phyloP scores from a whole-genome alignment of 2,113 vertebrate genomes.

The Canis aureus region DNA sequence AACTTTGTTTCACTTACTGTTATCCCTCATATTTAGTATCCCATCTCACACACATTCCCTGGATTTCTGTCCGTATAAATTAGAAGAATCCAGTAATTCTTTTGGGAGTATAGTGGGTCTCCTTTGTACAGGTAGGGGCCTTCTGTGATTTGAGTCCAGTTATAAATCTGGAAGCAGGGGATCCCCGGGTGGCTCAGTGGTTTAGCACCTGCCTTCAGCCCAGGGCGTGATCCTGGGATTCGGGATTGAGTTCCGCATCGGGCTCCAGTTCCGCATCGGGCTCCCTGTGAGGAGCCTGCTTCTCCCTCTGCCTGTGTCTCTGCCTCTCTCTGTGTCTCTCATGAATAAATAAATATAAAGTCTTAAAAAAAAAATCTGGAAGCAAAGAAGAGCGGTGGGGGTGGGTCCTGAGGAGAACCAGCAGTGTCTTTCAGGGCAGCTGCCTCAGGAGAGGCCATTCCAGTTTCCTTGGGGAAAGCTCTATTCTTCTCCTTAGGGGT shows the following conservation, averaged over 20 bases:
- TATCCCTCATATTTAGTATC: background rate
- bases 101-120: background rate
- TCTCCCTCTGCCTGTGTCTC: too few species aligned
- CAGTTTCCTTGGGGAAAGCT: background rate
- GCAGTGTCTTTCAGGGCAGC: background rate
- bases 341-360: too few species aligned
- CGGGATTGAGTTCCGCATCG: too few species aligned
- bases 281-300: too few species aligned
- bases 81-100: background rate
- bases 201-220: too few species aligned
- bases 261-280: too few species aligned
- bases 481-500: background rate
- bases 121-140: background rate
- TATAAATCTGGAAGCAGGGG: background rate
- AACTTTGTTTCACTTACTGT: background rate
- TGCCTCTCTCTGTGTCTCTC: too few species aligned
- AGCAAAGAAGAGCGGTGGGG: background rate
- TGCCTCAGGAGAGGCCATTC: background rate
- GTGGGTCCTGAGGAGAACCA: background rate
- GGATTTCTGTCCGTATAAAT: background rate
- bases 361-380: background rate
- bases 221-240: too few species aligned
- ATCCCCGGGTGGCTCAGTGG: too few species aligned
- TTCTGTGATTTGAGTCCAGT: background rate
- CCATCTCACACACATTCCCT: background rate